phyloP scores from a whole-genome alignment of 2,888 invertebrate genomes.

The Drosophila melanosoma region DNA sequence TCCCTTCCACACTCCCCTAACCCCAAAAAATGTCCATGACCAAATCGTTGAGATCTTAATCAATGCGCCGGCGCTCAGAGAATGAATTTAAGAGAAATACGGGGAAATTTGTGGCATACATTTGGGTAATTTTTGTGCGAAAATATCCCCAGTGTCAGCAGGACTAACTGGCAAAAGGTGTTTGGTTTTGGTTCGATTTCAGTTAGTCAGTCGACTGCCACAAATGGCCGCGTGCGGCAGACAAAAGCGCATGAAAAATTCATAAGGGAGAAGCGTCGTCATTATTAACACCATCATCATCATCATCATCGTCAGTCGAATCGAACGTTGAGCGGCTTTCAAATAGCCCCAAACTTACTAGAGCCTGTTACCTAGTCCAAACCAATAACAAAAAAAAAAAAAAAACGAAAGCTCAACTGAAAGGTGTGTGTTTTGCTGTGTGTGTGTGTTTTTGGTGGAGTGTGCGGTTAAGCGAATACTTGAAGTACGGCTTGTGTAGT shows the following conservation, averaged over 20 bases:
- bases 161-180: slow-evolving; percentile 70
- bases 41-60: neutral
- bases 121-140: neutral
- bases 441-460: slow-evolving; percentile 27
- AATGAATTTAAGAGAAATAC: slow-evolving; percentile 5
- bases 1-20: slow-evolving; percentile 36
- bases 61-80: slow-evolving; percentile 53
- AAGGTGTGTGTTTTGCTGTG: slow-evolving; percentile 51
- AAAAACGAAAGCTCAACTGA: slow-evolving; percentile 2
- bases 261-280: slow-evolving; percentile 53
- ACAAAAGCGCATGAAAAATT: slow-evolving; percentile 83
- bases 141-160: slow-evolving; percentile 21
- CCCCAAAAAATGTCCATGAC: slow-evolving; percentile 2
- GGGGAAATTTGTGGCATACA: slow-evolving; percentile 36
- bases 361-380: slow-evolving; percentile 22
- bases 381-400: neutral
- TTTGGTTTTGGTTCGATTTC: slow-evolving; percentile 45
- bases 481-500: slow-evolving; percentile 62
- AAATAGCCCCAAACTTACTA: slow-evolving; percentile 41
- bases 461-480: slow-evolving; percentile 42
- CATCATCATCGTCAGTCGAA: slow-evolving; percentile 34
- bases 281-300: slow-evolving; percentile 34
- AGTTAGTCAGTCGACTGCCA: slow-evolving; percentile 80
- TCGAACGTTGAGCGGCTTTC: slow-evolving; percentile 58
- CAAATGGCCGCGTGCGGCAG: slow-evolving; percentile 81